These are phyloP conservation scores for Anser cygnoides DNA, from an alignment of 2,113 vertebrate genomes.

Conservation along the genomic window DNA sequence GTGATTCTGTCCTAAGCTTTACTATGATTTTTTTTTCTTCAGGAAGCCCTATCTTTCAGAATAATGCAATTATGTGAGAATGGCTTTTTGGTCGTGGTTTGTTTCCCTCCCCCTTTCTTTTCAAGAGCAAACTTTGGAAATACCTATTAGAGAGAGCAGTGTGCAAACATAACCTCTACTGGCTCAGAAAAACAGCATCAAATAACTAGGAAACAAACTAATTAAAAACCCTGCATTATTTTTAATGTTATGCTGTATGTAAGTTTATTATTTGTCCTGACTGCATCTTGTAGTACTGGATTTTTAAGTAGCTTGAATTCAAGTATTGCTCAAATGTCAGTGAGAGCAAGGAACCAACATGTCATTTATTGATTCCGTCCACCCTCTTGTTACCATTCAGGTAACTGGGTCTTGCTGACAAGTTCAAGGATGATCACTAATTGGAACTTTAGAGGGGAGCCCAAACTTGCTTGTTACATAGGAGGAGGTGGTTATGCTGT, in stretches of 20 bases:
- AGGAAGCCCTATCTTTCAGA: not conserved
- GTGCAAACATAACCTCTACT: not conserved
- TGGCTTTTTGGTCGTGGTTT: not conserved
- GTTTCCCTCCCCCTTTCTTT: not conserved
- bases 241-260: not conserved
- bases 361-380: not conserved
- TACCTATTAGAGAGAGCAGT: not conserved
- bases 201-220: not conserved
- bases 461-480: not conserved
- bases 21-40: not conserved
- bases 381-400: not conserved
- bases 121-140: not conserved
- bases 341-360: not conserved
- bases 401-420: not conserved
- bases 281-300: not conserved
- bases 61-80: not conserved
- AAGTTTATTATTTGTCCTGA: not conserved
- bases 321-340: not conserved
- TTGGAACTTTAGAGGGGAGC: not conserved
- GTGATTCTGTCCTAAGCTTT: not conserved
- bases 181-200: not conserved
- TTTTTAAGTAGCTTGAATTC: not conserved
- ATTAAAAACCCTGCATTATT: not conserved
- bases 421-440: not conserved
- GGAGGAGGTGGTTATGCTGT: too few relatives aligned